Percentiles rank a stretch among this genome's conserved stretches.
These are phyloP conservation scores for Propithecus coquereli DNA, from an alignment of 2,113 vertebrate genomes.

Conservation along the genomic window DNA sequence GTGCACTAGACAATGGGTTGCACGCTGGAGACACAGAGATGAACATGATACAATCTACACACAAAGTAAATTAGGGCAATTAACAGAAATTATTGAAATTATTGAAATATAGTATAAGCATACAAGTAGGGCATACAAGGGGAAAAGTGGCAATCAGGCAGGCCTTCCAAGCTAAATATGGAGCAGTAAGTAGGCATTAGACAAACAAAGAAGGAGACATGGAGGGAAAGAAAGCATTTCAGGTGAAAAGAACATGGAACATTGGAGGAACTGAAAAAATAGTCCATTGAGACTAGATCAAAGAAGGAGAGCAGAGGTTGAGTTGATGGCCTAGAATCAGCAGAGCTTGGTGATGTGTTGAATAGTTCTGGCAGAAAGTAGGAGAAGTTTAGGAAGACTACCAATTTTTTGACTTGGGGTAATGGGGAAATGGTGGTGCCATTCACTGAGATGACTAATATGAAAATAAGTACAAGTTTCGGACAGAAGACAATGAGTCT, in stretches of 20 bases:
- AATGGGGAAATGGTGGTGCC: not conserved
- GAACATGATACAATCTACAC: not conserved
- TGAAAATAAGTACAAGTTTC: not conserved
- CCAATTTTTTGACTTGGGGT: not conserved
- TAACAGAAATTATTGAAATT: slow-evolving; percentile 1
- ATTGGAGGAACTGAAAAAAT: not conserved
- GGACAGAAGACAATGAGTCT: not conserved
- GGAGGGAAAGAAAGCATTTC: not conserved
- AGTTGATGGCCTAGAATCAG: not conserved
- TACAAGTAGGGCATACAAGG: not conserved
- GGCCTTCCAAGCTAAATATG: not conserved
- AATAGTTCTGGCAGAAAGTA: not conserved
- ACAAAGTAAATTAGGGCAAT: slow-evolving; percentile 4
- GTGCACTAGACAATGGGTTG: not conserved
- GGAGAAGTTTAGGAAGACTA: not conserved
- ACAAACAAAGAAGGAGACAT: not conserved
- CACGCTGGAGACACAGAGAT: not conserved
- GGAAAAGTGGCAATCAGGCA: not conserved
- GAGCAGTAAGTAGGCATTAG: not conserved
- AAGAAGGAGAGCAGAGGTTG: not conserved
- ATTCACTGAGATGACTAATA: not conserved
- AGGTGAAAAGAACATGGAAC: not conserved
- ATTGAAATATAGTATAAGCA: not conserved
- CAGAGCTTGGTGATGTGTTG: not conserved
- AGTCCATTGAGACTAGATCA: not conserved